These are phyloP conservation scores for Mantis religiosa DNA, from an alignment of 2,888 invertebrate species.

Conservation along the genomic window DNA sequence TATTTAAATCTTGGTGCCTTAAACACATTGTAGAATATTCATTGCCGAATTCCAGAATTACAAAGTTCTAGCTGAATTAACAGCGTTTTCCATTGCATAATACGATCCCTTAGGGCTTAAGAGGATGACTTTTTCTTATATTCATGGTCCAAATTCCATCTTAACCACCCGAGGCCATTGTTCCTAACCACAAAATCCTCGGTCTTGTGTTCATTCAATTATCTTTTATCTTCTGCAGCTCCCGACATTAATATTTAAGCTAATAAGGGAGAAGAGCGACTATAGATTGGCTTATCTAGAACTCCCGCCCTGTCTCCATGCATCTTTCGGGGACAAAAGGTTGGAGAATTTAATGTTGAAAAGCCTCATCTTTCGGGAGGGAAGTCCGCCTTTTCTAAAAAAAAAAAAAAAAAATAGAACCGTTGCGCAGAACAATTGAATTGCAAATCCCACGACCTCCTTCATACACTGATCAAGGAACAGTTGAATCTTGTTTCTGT, in stretches of 20 bases:
- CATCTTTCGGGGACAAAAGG: not conserved
- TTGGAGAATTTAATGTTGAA: not conserved
- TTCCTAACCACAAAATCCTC: not conserved
- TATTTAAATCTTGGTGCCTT: no score
- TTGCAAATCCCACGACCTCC: not conserved
- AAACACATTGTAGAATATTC: no score
- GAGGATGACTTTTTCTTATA: not conserved
- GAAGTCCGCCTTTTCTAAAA: not conserved
- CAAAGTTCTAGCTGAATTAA: no score
- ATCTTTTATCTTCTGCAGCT: not conserved
- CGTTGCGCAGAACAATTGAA: not conserved
- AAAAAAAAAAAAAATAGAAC: no score
- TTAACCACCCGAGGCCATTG: not conserved
- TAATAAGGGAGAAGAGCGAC: not conserved
- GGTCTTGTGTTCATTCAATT: not conserved
- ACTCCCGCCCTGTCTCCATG: not conserved
- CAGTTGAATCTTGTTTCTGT: not conserved
- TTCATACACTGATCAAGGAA: not conserved
- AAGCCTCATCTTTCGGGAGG: not conserved
- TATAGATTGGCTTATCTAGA: not conserved
- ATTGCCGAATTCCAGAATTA: no score
- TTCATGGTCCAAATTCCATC: not conserved
- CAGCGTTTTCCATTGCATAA: no score
- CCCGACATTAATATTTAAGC: not conserved
- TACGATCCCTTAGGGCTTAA: not conserved